Base-by-base conservation (phyloP, 2,888 invertebrate genomes). In the Athalia rosae region DNA sequence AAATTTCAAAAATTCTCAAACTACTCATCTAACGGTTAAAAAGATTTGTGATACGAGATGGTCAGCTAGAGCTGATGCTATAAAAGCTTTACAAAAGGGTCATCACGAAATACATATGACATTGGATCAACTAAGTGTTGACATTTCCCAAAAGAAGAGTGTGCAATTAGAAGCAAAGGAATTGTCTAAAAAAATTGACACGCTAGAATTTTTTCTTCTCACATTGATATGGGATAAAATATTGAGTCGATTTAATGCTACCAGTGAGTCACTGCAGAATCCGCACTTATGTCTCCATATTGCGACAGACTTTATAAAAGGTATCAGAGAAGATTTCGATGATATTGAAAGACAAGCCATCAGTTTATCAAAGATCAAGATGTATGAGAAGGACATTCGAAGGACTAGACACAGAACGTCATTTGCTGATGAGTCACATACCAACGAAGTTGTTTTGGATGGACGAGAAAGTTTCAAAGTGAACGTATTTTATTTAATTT, bases 51-150 rank as follows among this genome's bases (percentile, higher is more conserved):
- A 64, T 53, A 78, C 78, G 15, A 50, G 78, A 28, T 76, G 66
- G 78, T 78, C 58, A 47, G 76, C 78, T 66, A 76, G 78, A 47
- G 56, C 76, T 48, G 76, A 78, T 43, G 78, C 78, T 50, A 66
- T 66, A 56, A 76, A 53, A 43, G 59, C 66, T 43, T 58, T 76
- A 59, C 9, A 41, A 67, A 13, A 64, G 0, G 48, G 48, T 48
- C 9, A 48, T 48, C 48, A 48, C 48, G 48, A 48, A 48, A 48
- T 48, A 48, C 48, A 48, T 48, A 48, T 48, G 48, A 48, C 9
- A 48, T 48, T 48, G 48, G 48, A 48, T 48, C 48, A 48, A 48
- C 48, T 48, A 48, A 48, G 9, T 48, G 4, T 9, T 48, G 48
- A 48, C 9, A 48, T 9, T 3, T 48, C 48, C 48, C 48, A 48